phyloP scores from a whole-genome alignment of 2,113 vertebrate genomes.

The Ursus arctos region DNA sequence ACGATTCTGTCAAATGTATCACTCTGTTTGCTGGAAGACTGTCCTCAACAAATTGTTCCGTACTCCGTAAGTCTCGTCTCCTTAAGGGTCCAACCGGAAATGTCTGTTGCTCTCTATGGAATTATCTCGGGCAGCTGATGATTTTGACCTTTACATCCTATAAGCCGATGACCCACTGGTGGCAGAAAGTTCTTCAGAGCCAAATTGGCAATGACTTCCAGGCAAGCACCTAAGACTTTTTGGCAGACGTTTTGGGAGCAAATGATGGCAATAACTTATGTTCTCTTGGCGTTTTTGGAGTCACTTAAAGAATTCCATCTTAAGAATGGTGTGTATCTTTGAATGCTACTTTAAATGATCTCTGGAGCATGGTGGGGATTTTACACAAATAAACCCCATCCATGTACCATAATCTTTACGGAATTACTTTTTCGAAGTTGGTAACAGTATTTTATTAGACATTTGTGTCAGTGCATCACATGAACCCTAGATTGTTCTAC shows the following conservation, averaged over 20 bases:
- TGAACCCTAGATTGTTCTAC: neutral
- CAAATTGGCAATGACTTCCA: neutral
- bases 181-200: neutral
- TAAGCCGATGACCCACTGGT: neutral
- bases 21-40: neutral
- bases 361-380: neutral
- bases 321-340: neutral
- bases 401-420: neutral
- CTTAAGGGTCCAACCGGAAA: neutral
- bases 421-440: neutral
- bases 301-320: neutral
- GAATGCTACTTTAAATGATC: neutral
- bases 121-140: neutral
- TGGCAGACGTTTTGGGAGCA: neutral
- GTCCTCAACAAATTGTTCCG: neutral
- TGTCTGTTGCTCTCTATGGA: neutral
- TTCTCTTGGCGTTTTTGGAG: neutral
- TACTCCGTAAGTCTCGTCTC: neutral
- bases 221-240: neutral
- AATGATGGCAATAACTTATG: rapidly evolving
- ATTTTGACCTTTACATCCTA: neutral
- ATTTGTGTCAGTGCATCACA: neutral
- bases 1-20: neutral
- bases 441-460: neutral
- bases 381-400: neutral